Conservation (phyloP, 2,797 vertebrate genomes). For the Aplochiton taeniatus region DNA sequence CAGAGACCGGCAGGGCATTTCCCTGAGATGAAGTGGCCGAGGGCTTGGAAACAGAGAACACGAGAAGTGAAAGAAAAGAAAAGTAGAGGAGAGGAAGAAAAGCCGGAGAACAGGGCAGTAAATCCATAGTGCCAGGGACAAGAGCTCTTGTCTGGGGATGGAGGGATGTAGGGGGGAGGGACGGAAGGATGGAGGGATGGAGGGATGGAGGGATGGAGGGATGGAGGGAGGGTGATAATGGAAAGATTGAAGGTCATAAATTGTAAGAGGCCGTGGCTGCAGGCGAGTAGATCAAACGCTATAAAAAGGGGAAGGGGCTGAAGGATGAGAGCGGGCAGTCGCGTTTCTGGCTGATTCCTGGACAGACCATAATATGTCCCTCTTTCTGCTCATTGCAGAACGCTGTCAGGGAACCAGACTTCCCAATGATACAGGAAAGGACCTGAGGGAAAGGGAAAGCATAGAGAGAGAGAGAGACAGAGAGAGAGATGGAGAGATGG, state of each 20-base stretch:
- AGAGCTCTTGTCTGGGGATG: slow-evolving; percentile 31
- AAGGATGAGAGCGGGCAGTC: slow-evolving; percentile 59
- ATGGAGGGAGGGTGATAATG: slow-evolving; percentile 58
- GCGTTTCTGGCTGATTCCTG: slow-evolving; percentile 69
- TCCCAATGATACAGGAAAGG: slow-evolving; percentile 67
- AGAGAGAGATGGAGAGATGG: background rate
- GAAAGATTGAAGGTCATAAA: slow-evolving; percentile 70
- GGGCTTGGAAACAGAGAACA: slow-evolving; percentile 38
- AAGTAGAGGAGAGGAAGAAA: too few relatives aligned
- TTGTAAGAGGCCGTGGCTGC: slow-evolving; percentile 46
- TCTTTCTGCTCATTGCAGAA: slow-evolving; percentile 54
- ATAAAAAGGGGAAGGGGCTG: slow-evolving; percentile 45
- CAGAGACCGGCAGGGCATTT: too few relatives aligned
- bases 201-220: slow-evolving; percentile 14
- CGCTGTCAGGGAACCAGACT: slow-evolving; percentile 72
- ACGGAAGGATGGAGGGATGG: slow-evolving; percentile 42
- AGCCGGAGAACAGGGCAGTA: slow-evolving; percentile 28
- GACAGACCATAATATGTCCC: slow-evolving; percentile 64
- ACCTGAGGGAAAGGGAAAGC: slow-evolving; percentile 29
- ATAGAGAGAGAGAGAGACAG: slow-evolving; percentile 12
- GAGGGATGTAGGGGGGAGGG: slow-evolving; percentile 16
- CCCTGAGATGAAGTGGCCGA: too few relatives aligned
- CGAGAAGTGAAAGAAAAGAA: background rate
- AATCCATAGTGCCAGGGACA: slow-evolving; percentile 49
- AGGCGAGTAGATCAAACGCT: slow-evolving; percentile 57